These are phyloP conservation scores for Clinocottus analis DNA, from an alignment of 2,113 vertebrate genomes.

Conservation along the genomic window DNA sequence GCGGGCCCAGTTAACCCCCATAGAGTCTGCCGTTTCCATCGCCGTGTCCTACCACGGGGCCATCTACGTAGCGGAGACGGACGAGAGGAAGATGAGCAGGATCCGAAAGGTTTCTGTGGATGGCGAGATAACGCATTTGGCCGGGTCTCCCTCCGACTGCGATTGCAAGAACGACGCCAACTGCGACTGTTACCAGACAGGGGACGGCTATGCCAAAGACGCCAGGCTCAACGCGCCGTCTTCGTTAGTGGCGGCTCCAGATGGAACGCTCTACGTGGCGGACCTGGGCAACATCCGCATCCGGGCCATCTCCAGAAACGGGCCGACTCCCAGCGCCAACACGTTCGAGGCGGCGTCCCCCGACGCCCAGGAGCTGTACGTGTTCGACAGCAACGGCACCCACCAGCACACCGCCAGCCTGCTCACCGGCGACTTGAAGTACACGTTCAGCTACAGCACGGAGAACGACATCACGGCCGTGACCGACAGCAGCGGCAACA, in stretches of 20 bases:
- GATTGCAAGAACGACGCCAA: conserved; percentile 98
- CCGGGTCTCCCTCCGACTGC: conserved; percentile 92
- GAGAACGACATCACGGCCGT: conserved; percentile 93
- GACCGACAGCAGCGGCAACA: conserved; percentile 95
- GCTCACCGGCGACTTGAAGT: conserved; percentile 93
- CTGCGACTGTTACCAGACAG: conserved; percentile 96
- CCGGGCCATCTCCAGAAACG: conserved; percentile 90
- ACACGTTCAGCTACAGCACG: conserved; percentile 96
- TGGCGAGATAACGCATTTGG: conserved; percentile 96
- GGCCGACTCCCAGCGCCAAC: conserved; percentile 82
- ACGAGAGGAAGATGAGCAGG: conserved; percentile 95
- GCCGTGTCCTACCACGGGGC: conserved; percentile 92
- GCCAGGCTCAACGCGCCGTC: conserved; percentile 94
- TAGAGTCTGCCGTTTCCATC: conserved; percentile 94
- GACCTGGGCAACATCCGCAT: conserved; percentile 98
- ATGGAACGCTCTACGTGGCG: conserved; percentile 94
- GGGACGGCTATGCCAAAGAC: conserved; percentile 97
- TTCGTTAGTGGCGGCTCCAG: conserved; percentile 93
- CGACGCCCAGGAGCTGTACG: conserved; percentile 94
- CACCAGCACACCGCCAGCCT: conserved; percentile 96
- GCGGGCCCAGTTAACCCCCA: conserved; percentile 89
- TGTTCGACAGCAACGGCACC: conserved; percentile 95
- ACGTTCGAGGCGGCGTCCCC: conserved; percentile 95
- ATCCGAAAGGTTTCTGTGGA: conserved; percentile 94
- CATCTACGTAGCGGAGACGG: conserved; percentile 94